Base-by-base conservation (phyloP, 1,140 invertebrate genomes). In the Pseudachorutes palmiensis region DNA sequence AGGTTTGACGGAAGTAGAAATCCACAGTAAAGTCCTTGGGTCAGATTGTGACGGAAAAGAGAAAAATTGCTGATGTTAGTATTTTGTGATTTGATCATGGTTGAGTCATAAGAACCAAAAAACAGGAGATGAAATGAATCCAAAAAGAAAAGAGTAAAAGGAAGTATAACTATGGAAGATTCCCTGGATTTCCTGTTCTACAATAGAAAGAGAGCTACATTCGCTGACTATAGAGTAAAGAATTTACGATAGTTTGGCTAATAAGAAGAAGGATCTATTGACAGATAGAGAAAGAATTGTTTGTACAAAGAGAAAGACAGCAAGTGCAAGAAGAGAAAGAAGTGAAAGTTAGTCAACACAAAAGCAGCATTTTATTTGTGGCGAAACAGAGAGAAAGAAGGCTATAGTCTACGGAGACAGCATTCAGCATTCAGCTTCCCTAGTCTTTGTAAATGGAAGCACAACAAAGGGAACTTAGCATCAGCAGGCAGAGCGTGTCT, bases 1-100 rank as follows among this genome's bases (percentile, higher is more conserved):
- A 97, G 81, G 92, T 94, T 85, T 98, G 94, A 80, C 94, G 90
- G 83, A 97, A 95, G 86, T 97, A 98, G 85, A 98, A 94, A 84
- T 98, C 95, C 85, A 97, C 82, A 67, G 94, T 97, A 82, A 97
- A 98, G 83, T 98, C 95, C 94, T 97, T 89, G 69, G 74, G 36
- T 72, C 69, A 67, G 72, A 73, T 67, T 57, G 76, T 76, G 74
- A 77, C 28, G 49, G 16, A 45, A 48, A 57, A 31, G 16, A 41
- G 29, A 62, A 51, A 57, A 62, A 29, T 57, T 29, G 33, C 30
- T 16, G 33, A 29, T 60, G n/a, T 58, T 41, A 3, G 22, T 55
- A 14, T 55, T 55, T 55, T 55, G 36, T 45, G 19, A 45, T n/a
- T n/a, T 12, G 36, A 45, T 45, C 36, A 45, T n/a, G n/a, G n/a